Evolutionary conservation across 2,797 vertebrate genomes (phyloP).

Genomic region (Epinephelus malabaricus): DNA sequence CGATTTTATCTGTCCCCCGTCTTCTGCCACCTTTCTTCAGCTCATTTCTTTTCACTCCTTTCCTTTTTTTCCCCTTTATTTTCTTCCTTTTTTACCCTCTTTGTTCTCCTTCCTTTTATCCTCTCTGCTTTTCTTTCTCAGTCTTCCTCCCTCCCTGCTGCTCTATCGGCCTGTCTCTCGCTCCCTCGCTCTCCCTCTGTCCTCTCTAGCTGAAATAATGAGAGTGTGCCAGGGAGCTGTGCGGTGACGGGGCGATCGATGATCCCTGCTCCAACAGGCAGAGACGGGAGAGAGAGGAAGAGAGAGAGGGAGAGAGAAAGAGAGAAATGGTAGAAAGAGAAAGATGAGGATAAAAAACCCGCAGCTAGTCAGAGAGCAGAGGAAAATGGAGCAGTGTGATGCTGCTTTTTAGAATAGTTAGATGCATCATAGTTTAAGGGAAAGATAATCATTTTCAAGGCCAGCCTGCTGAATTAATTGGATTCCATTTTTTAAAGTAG

Average conservation of each 20-base stretch:
- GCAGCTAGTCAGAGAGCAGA: slow-evolving; percentile 59
- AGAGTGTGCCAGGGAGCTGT: slow-evolving; percentile 75
- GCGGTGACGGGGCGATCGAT: slow-evolving; percentile 79
- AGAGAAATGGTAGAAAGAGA: slow-evolving; percentile 37
- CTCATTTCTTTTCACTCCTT: slow-evolving; percentile 17
- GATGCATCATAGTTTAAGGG: slow-evolving; percentile 62
- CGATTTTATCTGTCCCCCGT: slow-evolving; percentile 24
- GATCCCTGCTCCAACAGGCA: slow-evolving; percentile 73
- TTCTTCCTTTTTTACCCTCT: slow-evolving; percentile 19
- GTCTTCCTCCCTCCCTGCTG: slow-evolving; percentile 1
- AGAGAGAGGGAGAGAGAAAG: slow-evolving; percentile 24
- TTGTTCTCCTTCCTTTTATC: slow-evolving; percentile 51
- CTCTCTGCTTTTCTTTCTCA: slow-evolving; percentile 23
- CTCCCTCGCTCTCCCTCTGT: slow-evolving; percentile 52
- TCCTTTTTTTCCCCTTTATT: neutral
- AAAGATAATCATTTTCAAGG: slow-evolving; percentile 58
- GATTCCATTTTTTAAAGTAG: slow-evolving; percentile 63
- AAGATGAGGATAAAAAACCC: slow-evolving; percentile 62
- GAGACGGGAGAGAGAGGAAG: slow-evolving; percentile 40
- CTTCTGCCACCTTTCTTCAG: slow-evolving; percentile 26
- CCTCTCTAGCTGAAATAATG: slow-evolving; percentile 82
- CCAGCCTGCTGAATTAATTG: slow-evolving; percentile 60
- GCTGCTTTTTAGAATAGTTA: slow-evolving; percentile 51
- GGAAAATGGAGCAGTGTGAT: slow-evolving; percentile 54
- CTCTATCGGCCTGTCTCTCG: neutral